phyloP scores from a whole-genome alignment of 2,888 invertebrate species.

The Drosophila prostipennis region DNA sequence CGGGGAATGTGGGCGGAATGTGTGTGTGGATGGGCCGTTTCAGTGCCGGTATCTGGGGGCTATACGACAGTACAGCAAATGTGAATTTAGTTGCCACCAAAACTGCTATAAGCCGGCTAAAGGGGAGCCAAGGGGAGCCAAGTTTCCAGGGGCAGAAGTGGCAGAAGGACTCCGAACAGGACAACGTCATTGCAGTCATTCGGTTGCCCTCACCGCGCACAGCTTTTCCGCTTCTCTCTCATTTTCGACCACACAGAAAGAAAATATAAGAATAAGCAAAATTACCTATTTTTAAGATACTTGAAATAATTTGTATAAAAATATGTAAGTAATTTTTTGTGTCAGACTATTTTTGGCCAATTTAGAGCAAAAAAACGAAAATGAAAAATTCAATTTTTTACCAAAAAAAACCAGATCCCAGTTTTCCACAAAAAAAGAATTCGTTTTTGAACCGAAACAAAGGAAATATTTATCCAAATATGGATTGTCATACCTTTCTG shows the following conservation, averaged over 20 bases:
- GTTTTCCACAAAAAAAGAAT: too few species aligned
- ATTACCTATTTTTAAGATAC: too few species aligned
- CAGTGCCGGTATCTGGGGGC: constrained; percentile 28
- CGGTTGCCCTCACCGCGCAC: constrained; percentile 8
- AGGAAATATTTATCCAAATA: too few species aligned
- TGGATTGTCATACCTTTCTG: too few species aligned
- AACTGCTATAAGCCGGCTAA: constrained; percentile 48
- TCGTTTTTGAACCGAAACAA: too few species aligned
- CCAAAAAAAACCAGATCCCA: too few species aligned
- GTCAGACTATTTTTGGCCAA: too few species aligned
- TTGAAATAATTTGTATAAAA: too few species aligned
- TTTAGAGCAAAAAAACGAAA: too few species aligned
- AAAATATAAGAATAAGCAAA: background rate
- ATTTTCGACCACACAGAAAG: background rate
- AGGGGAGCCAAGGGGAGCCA: background rate
- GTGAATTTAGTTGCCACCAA: constrained; percentile 71
- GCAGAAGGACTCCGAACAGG: constrained; percentile 28
- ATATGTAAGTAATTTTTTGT: too few species aligned
- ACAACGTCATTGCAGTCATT: constrained; percentile 43
- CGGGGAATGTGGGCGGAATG: background rate
- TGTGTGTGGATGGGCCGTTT: constrained; percentile 25
- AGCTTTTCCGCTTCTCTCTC: background rate
- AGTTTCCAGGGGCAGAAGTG: background rate
- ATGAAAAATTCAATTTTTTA: too few species aligned
- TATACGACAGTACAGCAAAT: constrained; percentile 55